Conservation (phyloP, 2,113 vertebrate species). For the Brachyistius frenatus region DNA sequence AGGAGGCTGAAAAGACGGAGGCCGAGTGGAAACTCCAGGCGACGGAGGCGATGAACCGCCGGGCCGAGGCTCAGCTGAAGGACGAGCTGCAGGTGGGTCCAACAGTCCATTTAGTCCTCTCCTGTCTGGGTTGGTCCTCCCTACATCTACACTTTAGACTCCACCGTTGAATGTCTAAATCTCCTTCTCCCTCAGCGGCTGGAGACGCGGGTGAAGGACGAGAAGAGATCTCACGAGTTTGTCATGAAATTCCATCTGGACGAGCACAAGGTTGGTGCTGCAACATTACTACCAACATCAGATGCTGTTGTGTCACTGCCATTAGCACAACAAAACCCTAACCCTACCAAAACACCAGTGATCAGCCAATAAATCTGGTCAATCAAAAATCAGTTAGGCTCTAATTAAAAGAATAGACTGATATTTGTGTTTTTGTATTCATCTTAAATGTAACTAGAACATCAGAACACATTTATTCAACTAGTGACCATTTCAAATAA, state of each 20-base stretch:
- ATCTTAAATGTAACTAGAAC: too few relatives aligned
- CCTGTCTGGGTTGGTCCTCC: too few relatives aligned
- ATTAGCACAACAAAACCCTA: not conserved
- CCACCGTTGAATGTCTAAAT: not conserved
- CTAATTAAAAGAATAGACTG: too few relatives aligned
- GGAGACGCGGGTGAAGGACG: slow-evolving; percentile 35
- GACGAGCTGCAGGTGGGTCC: slow-evolving; percentile 53
- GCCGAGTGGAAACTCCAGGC: slow-evolving; percentile 20
- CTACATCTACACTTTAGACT: not conserved
- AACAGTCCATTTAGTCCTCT: not conserved
- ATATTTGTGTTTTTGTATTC: too few relatives aligned
- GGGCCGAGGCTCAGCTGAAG: slow-evolving; percentile 34
- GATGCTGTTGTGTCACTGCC: not conserved
- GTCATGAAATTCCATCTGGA: slow-evolving; percentile 39
- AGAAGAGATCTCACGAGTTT: slow-evolving; percentile 30
- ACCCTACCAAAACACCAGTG: too few relatives aligned
- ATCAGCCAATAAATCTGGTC: too few relatives aligned
- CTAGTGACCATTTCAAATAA: too few relatives aligned
- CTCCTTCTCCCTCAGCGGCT: slow-evolving; percentile 44
- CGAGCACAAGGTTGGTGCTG: slow-evolving; percentile 51
- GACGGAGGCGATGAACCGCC: slow-evolving; percentile 9
- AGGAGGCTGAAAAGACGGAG: not conserved
- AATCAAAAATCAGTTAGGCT: too few relatives aligned
- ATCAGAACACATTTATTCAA: too few relatives aligned
- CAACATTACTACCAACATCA: not conserved